Evolutionary conservation across 2,113 vertebrate genomes (phyloP).

Genomic region (Gymnocephalus cernua): DNA sequence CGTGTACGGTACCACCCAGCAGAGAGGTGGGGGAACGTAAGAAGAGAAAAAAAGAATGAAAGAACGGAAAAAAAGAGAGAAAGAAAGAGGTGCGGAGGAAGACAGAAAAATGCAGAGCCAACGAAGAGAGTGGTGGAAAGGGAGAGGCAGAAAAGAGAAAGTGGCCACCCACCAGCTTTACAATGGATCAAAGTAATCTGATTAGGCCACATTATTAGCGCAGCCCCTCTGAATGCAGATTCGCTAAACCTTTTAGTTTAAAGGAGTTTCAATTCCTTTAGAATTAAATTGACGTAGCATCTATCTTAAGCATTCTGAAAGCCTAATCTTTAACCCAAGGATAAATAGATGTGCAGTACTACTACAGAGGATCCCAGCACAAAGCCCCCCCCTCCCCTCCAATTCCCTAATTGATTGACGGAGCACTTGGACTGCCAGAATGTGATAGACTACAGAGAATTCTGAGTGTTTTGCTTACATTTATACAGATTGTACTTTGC

Average conservation of each 20-base stretch:
- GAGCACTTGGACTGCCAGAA: not conserved
- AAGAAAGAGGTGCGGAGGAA: not conserved
- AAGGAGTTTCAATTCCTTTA: conserved; percentile 44
- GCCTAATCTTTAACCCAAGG: conserved; percentile 44
- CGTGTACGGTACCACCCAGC: conserved; percentile 37
- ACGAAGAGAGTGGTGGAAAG: not conserved
- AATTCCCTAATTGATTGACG: conserved; percentile 15
- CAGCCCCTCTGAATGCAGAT: conserved; percentile 50
- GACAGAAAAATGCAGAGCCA: not conserved
- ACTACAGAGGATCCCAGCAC: not conserved
- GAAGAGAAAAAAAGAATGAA: not conserved
- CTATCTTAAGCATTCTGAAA: conserved; percentile 47
- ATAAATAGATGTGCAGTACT: conserved; percentile 26
- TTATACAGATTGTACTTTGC: not conserved
- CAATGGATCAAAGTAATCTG: conserved; percentile 72
- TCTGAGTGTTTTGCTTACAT: conserved; percentile 4
- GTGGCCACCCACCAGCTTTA: conserved; percentile 57
- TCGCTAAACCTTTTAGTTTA: conserved; percentile 51
- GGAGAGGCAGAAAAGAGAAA: conserved; percentile 16
- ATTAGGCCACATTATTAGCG: conserved; percentile 58
- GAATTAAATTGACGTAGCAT: conserved; percentile 49
- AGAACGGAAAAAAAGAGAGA: not conserved
- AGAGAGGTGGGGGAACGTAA: not conserved
- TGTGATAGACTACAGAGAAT: conserved; percentile 10
- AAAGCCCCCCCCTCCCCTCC: not conserved